Base-by-base conservation (phyloP, 2,113 vertebrate genomes). In the Piprites chloris region DNA sequence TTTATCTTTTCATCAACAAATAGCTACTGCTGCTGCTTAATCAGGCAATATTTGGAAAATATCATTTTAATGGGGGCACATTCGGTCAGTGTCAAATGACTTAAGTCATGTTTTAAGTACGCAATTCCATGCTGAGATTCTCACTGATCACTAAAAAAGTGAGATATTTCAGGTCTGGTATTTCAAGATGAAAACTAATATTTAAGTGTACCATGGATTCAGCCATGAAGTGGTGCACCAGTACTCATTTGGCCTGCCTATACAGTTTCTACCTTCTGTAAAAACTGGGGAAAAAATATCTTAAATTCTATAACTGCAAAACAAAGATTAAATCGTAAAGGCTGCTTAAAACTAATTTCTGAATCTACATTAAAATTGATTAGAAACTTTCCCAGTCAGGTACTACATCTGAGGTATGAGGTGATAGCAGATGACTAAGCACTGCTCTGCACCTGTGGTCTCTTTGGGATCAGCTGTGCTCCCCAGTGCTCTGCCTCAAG, bases 1-100 rank as follows among this genome's bases (percentile, higher is more conserved):
- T 97, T 96, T 97, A 96, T 97, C 93, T 93, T 96, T 94, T 92
- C 93, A 89, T 93, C 92, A 96, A 97, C 95, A 94, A 96, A 97
- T 93, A 96, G 75, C 93, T 96, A 94, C 79, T 95, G 58, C 75
- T 93, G 50, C 90, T 95, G 87, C 85, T 96, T 97, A 96, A 97
- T 94, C 55, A 27, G 77, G 86, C 76, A 91, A 77, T 95, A 93
- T 95, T 96, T 95, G 94, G 87, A 93, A 96, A 95, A 96, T 96
- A 93, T 87, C 94, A 75, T 94, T 97, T 94, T 96, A 96, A 96
- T 90, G 87, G 95, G 89, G 74, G 62, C 86, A 78, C 56, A 87
- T 95, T 95, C 7, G 37, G 89, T 87, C 95, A 94, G 66, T 95
- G 92, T 96, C 94, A 96, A 97, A 73, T 58, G 76, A 85, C 91